Evolutionary conservation across 1,140 invertebrate genomes (phyloP).

Genomic region (Acromyrmex echinatior): DNA sequence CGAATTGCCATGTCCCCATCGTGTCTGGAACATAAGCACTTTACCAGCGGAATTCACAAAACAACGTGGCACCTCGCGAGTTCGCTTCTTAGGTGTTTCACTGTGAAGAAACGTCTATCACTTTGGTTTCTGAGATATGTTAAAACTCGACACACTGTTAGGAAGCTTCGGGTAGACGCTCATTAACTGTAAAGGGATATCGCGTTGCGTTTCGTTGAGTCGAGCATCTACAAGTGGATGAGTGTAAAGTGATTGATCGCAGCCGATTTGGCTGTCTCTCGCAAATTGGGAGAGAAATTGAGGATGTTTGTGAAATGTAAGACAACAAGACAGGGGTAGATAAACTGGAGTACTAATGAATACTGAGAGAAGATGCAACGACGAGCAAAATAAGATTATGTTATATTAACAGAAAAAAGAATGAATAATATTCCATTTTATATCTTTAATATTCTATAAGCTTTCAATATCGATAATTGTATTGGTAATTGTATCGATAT

Average conservation of each 20-base stretch:
- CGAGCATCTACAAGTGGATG: slow-evolving; percentile 35
- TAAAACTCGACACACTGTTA: slow-evolving; percentile 51
- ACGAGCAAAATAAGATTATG: background rate
- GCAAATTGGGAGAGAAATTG: slow-evolving; percentile 57
- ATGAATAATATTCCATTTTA: background rate
- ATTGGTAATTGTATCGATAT: background rate
- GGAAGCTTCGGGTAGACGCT: slow-evolving; percentile 21
- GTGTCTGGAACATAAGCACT: background rate
- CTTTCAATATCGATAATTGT: background rate
- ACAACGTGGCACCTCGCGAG: slow-evolving; percentile 16
- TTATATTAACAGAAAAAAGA: background rate
- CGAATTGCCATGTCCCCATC: background rate
- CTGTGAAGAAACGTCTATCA: slow-evolving; percentile 40
- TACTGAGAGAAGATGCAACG: background rate
- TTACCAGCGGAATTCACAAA: slow-evolving; percentile 33
- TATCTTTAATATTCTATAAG: slow-evolving; percentile 11
- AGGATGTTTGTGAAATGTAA: slow-evolving; percentile 23
- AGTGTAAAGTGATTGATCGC: slow-evolving; percentile 45
- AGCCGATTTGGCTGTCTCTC: slow-evolving; percentile 43
- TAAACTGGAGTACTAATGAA: slow-evolving; percentile 46
- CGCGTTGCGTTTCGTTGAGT: slow-evolving; percentile 46
- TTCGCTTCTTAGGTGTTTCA: slow-evolving; percentile 39
- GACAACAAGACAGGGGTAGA: background rate
- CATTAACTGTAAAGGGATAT: slow-evolving; percentile 44
- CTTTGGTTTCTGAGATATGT: slow-evolving; percentile 16